Conservation (phyloP, 2,888 invertebrate species). For the Chymomyza caudatula region DNA sequence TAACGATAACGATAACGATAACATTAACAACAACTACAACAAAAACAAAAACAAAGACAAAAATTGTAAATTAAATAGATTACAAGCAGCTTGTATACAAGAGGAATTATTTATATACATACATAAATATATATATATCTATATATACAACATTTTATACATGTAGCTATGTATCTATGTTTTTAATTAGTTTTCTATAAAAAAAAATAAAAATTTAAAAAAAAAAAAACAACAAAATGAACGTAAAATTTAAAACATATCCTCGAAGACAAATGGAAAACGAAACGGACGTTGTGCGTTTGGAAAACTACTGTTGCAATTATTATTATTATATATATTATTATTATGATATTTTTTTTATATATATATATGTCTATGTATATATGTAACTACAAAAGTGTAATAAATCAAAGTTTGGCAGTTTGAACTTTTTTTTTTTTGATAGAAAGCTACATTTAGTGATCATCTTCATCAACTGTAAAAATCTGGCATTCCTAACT, state of each 20-base stretch:
- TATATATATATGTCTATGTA: conserved; percentile 20
- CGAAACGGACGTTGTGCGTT: conserved; percentile 10
- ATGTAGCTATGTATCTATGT: neutral
- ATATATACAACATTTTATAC: neutral
- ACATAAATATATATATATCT: conserved; percentile 1
- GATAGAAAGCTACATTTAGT: neutral
- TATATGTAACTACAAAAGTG: conserved; percentile 15
- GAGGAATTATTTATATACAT: neutral
- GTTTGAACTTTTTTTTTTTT: neutral
- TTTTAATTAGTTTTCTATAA: neutral
- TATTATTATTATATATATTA: conserved; percentile 53
- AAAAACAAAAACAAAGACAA: neutral
- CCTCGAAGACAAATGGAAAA: conserved; percentile 37
- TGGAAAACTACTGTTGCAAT: conserved; percentile 50
- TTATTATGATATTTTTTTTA: neutral
- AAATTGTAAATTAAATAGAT: neutral
- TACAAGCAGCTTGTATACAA: neutral
- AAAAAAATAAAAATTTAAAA: neutral
- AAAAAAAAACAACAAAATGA: conserved; percentile 18
- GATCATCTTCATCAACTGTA: neutral
- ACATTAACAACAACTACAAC: neutral
- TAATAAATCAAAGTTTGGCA: neutral
- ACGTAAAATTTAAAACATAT: conserved; percentile 46
- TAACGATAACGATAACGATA: neutral
- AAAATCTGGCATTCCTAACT: neutral